Conservation (phyloP, 2,113 vertebrate species). For the Chaetodon trifascialis region DNA sequence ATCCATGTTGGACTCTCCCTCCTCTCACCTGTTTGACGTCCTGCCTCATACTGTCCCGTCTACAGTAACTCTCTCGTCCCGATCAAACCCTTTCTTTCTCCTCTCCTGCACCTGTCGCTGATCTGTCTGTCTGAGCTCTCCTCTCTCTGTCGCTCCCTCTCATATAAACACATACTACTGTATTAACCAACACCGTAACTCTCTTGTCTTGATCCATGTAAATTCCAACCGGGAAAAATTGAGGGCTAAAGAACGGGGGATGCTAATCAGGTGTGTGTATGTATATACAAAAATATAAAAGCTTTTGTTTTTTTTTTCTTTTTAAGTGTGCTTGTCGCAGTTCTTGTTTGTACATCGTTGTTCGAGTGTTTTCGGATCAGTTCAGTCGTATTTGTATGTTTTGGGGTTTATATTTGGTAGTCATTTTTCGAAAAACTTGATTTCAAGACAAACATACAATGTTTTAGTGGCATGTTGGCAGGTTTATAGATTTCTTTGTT, state of each 20-base stretch:
- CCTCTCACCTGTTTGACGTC: slow-evolving; percentile 40
- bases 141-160: slow-evolving; percentile 31
- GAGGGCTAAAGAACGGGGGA: slow-evolving; percentile 66
- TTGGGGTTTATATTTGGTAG: slow-evolving; percentile 71
- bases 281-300: slow-evolving; percentile 50
- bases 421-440: slow-evolving; percentile 60
- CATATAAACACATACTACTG: slow-evolving; percentile 73
- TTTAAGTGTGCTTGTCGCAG: slow-evolving; percentile 64
- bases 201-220: slow-evolving; percentile 67
- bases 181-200: slow-evolving; percentile 77
- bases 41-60: slow-evolving; percentile 19
- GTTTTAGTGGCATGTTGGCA: slow-evolving; percentile 77
- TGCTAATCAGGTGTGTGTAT: slow-evolving; percentile 60
- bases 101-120: slow-evolving; percentile 30
- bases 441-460: slow-evolving; percentile 58
- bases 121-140: slow-evolving; percentile 34
- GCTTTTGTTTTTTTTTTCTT: slow-evolving; percentile 43
- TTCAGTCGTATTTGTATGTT: slow-evolving; percentile 73
- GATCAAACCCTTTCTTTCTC: slow-evolving; percentile 5
- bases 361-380: slow-evolving; percentile 70
- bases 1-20: slow-evolving; percentile 54
- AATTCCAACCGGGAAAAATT: slow-evolving; percentile 55
- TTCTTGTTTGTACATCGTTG: slow-evolving; percentile 73
- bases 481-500: slow-evolving; percentile 56
- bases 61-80: neutral